Evolutionary conservation across 2,113 vertebrate genomes (phyloP).

Genomic region (Cololabis saira): DNA sequence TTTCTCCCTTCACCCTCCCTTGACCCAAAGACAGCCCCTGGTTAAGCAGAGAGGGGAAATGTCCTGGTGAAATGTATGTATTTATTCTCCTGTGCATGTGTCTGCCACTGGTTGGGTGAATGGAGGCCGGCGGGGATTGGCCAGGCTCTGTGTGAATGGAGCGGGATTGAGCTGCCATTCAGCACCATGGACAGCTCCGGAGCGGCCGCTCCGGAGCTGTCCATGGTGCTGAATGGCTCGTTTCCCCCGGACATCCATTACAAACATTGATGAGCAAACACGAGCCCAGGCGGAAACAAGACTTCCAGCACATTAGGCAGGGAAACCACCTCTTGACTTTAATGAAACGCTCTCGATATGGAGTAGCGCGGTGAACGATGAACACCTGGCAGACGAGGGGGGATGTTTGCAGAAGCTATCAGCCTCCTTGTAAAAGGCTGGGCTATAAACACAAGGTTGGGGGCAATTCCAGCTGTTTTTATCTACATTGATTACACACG

Average conservation of each 20-base stretch:
- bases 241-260: too few species aligned
- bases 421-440: constrained; percentile 13
- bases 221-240: constrained; percentile 28
- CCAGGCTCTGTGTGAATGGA: constrained; percentile 72
- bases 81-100: constrained; percentile 15
- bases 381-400: constrained; percentile 63
- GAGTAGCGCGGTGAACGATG: constrained; percentile 63
- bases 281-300: constrained; percentile 23
- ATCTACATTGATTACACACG: too few species aligned
- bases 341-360: constrained; percentile 72
- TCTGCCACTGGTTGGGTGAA: constrained; percentile 58
- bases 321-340: constrained; percentile 68
- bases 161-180: constrained; percentile 47
- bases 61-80: constrained; percentile 6
- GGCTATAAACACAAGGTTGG: background rate
- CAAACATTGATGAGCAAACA: constrained; percentile 55
- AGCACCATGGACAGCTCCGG: constrained; percentile 49
- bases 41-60: constrained; percentile 44
- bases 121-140: constrained; percentile 71
- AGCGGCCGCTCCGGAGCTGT: constrained; percentile 6
- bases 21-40: too few species aligned
- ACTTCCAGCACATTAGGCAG: constrained; percentile 73
- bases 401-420: constrained; percentile 57
- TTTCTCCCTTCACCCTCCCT: too few species aligned
- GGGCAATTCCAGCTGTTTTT: background rate